phyloP scores from a whole-genome alignment of 2,888 invertebrate species.

The Rotaria sp. region DNA sequence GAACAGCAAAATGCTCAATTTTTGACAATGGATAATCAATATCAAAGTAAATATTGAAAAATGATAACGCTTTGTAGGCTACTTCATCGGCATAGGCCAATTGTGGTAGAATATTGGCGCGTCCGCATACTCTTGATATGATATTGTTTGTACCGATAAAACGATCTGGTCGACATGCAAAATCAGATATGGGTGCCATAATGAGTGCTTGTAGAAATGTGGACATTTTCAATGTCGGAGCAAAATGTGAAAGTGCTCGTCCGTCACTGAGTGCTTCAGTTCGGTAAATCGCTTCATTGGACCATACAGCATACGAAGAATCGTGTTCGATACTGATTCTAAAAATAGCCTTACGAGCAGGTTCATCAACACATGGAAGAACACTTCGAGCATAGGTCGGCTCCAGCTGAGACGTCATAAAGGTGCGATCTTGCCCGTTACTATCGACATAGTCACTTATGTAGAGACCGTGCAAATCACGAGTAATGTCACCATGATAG shows the following conservation, averaged over 20 bases:
- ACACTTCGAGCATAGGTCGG: constrained; percentile 50
- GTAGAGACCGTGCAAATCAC: neutral
- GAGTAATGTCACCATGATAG: neutral
- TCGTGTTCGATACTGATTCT: constrained; percentile 46
- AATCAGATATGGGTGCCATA: constrained; percentile 68
- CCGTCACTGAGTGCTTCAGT: constrained; percentile 40
- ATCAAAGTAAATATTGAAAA: constrained; percentile 51
- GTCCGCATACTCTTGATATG: constrained; percentile 30
- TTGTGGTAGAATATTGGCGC: constrained; percentile 45
- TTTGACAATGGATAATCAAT: constrained; percentile 42
- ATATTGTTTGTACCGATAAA: neutral
- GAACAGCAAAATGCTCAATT: constrained; percentile 54
- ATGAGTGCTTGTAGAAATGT: constrained; percentile 86
- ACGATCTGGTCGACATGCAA: constrained; percentile 54
- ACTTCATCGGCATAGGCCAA: constrained; percentile 49
- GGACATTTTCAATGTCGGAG: constrained; percentile 79
- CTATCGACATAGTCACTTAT: neutral
- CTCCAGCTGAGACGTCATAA: constrained; percentile 52
- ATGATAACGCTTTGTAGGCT: constrained; percentile 47
- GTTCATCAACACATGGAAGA: constrained; percentile 52
- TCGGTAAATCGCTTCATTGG: constrained; percentile 45
- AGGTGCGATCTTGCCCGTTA: constrained; percentile 46
- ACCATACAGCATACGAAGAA: constrained; percentile 44
- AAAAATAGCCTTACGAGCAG: constrained; percentile 48
- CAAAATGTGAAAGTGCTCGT: constrained; percentile 60